Conservation (phyloP, 2,797 vertebrate genomes). For the Lophotriccus pileatus region DNA sequence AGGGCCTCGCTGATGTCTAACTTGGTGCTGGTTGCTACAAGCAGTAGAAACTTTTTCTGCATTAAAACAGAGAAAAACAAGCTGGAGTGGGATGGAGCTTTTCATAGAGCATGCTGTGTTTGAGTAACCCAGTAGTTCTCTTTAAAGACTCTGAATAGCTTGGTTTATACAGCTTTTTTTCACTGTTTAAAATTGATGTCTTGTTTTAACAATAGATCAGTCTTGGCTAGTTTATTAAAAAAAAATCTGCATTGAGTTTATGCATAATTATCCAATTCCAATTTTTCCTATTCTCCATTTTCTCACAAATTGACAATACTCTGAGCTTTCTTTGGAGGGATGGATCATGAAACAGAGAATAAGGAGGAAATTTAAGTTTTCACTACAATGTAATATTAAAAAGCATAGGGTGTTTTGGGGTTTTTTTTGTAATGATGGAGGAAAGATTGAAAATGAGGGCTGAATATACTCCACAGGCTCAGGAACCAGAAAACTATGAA, state of each 20-base stretch:
- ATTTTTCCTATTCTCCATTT: background rate
- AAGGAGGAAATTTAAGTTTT: background rate
- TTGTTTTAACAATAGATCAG: background rate
- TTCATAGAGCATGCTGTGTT: background rate
- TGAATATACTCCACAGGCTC: background rate
- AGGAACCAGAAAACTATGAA: background rate
- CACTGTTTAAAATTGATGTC: background rate
- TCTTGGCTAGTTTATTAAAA: background rate
- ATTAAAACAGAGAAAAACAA: background rate
- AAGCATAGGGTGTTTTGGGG: background rate
- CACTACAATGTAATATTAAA: background rate
- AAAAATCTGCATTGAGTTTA: background rate
- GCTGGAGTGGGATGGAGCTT: background rate
- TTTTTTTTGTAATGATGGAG: background rate
- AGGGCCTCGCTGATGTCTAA: background rate
- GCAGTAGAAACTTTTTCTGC: background rate
- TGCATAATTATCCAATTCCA: background rate
- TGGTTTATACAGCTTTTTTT: background rate
- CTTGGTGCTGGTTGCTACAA: background rate
- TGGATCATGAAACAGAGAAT: background rate
- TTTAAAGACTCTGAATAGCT: background rate
- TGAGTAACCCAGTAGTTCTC: background rate
- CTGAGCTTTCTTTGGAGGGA: background rate
- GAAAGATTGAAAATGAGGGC: background rate
- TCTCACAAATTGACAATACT: background rate